Evolutionary conservation across 92 coral and sea anemone species (phyloP).

Genomic region (Palythoa grandis): DNA sequence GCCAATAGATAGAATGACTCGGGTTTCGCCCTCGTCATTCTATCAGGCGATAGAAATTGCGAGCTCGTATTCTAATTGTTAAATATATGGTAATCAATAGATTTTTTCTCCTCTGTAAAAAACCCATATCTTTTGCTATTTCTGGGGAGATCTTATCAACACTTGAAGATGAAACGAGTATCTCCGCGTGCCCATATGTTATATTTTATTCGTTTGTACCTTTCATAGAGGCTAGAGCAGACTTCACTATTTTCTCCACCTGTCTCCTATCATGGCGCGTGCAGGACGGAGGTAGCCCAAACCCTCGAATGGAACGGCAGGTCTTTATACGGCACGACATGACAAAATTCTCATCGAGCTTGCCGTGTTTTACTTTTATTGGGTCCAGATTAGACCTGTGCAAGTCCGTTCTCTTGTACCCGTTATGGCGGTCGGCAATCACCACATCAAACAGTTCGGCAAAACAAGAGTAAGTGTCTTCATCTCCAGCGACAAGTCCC

Average conservation of each 20-base stretch:
- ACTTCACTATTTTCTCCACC: constrained; percentile 52
- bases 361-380: constrained; percentile 63
- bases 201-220: constrained; percentile 25
- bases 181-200: too few species aligned
- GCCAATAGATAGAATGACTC: too few species aligned
- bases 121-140: too few species aligned
- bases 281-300: constrained; percentile 52
- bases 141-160: too few species aligned
- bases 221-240: constrained; percentile 56
- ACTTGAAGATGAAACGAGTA: too few species aligned
- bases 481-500: constrained; percentile 70
- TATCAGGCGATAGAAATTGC: too few species aligned
- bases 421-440: constrained; percentile 73
- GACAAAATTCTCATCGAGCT: constrained; percentile 67
- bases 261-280: constrained; percentile 58
- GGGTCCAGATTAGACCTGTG: constrained; percentile 61
- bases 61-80: too few species aligned
- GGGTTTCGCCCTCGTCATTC: too few species aligned
- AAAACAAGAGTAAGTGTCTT: constrained; percentile 51
- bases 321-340: constrained; percentile 65
- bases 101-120: too few species aligned
- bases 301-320: constrained; percentile 64
- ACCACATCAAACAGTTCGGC: constrained; percentile 64
- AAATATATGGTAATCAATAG: too few species aligned
- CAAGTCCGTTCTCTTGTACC: constrained; percentile 48